Percentiles rank a stretch among this genome's conserved stretches.
phyloP scores from a whole-genome alignment of 2,113 vertebrate genomes.

The Etia nguti region DNA sequence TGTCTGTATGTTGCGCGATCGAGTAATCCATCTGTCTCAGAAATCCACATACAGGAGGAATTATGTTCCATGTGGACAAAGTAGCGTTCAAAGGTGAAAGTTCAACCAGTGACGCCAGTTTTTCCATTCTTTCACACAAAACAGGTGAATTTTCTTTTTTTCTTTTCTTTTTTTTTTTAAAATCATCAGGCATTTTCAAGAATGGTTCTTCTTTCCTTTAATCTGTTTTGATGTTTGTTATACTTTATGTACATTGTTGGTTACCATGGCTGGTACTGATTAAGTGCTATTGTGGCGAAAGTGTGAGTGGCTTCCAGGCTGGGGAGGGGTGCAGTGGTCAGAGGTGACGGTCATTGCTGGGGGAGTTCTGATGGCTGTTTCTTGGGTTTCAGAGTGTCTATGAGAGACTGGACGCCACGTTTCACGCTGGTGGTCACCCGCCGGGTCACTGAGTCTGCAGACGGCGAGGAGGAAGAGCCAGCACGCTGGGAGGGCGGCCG shows the following conservation, averaged over 20 bases:
- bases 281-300: conserved; percentile 37
- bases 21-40: conserved; percentile 3
- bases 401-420: conserved; percentile 90
- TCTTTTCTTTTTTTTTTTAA: neutral
- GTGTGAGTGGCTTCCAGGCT: conserved; percentile 47
- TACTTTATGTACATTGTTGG: conserved; percentile 59
- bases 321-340: conserved; percentile 8
- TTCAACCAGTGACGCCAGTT: conserved; percentile 1
- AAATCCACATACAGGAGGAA: neutral
- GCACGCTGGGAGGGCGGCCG: conserved; percentile 86
- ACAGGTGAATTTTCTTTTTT: neutral
- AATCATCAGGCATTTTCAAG: neutral
- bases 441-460: conserved; percentile 87
- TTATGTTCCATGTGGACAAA: neutral
- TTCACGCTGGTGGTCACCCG: conserved; percentile 95
- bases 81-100: conserved; percentile 11
- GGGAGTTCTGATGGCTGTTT: conserved; percentile 85
- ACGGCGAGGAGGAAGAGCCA: conserved; percentile 79
- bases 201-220: neutral
- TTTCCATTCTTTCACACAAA: conserved; percentile 3
- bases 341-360: conserved; percentile 72
- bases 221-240: conserved; percentile 41
- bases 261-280: conserved; percentile 52
- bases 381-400: conserved; percentile 99
- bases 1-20: neutral